Conservation (phyloP, 2,797 vertebrate species). For the Anas acuta region DNA sequence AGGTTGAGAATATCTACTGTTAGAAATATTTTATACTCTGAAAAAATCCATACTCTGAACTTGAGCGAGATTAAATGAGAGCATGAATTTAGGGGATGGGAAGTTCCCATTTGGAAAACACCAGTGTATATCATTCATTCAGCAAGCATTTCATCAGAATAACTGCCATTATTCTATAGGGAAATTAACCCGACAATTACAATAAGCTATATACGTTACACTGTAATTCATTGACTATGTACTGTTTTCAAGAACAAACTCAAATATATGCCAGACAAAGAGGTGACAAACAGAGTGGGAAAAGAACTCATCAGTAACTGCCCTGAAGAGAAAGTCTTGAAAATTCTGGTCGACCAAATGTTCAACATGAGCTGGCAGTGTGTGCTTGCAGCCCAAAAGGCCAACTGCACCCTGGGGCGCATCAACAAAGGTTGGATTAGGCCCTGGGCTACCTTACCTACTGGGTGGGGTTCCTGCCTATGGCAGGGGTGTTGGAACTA, state of each 20-base stretch:
- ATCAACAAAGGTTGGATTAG: no score
- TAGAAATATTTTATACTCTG: neutral
- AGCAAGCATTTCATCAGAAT: neutral
- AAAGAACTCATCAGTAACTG: no score
- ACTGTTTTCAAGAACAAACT: neutral
- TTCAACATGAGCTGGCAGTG: no score
- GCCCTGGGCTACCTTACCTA: no score
- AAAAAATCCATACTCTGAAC: neutral
- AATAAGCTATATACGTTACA: neutral
- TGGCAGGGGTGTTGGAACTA: no score
- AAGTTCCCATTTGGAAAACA: neutral
- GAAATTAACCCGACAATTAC: neutral
- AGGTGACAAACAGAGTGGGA: no score
- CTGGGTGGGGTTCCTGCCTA: no score
- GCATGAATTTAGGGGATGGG: neutral
- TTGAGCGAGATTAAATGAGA: neutral
- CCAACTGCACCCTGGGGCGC: no score
- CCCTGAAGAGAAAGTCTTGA: no score
- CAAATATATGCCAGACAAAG: neutral
- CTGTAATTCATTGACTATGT: neutral
- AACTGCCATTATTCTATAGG: fast-evolving
- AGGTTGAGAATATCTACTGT: neutral
- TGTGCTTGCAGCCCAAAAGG: no score
- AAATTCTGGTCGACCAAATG: no score
- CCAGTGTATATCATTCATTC: neutral